Conservation (phyloP, 1,140 invertebrate genomes). For the Ectropis grisescens region DNA sequence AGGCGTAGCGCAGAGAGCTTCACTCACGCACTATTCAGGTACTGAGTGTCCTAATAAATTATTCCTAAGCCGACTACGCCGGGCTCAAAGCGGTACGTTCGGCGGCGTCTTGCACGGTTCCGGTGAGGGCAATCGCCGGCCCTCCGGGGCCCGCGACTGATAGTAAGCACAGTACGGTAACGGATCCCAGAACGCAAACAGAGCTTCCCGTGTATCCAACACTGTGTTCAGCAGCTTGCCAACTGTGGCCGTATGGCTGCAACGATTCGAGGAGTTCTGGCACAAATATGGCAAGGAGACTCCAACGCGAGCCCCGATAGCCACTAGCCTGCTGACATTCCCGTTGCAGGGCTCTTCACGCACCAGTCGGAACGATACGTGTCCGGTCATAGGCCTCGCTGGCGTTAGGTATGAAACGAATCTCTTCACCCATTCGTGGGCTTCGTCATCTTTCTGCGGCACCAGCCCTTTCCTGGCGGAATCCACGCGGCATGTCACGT, state of each 20-base stretch:
- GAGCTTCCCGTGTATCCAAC: slow-evolving; percentile 79
- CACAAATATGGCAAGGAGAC: slow-evolving; percentile 84
- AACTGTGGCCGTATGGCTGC: slow-evolving; percentile 70
- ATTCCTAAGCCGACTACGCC: slow-evolving; percentile 42
- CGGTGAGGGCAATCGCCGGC: slow-evolving; percentile 34
- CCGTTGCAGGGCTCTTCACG: slow-evolving; percentile 56
- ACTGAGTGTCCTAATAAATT: slow-evolving; percentile 57
- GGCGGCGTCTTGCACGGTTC: slow-evolving; percentile 57
- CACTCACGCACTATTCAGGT: slow-evolving; percentile 57
- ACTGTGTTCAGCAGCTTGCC: slow-evolving; percentile 75
- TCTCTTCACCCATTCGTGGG: slow-evolving; percentile 78
- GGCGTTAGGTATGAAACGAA: slow-evolving; percentile 77
- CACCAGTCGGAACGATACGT: slow-evolving; percentile 81
- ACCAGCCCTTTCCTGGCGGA: slow-evolving; percentile 75
- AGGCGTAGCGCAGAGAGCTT: slow-evolving; percentile 23
- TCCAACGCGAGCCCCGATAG: slow-evolving; percentile 79
- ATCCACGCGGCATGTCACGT: slow-evolving; percentile 82
- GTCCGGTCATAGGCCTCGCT: slow-evolving; percentile 76
- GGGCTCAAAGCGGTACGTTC: slow-evolving; percentile 58
- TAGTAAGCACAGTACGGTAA: slow-evolving; percentile 87
- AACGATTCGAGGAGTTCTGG: slow-evolving; percentile 71
- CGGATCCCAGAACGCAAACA: slow-evolving; percentile 86
- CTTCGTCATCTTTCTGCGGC: slow-evolving; percentile 76
- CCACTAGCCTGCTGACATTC: slow-evolving; percentile 52
- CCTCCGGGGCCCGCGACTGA: slow-evolving; percentile 80